Evolutionary conservation across 35 echinoderm and acorn worm species (phyloP).

Genomic region (Lytechinus pictus): DNA sequence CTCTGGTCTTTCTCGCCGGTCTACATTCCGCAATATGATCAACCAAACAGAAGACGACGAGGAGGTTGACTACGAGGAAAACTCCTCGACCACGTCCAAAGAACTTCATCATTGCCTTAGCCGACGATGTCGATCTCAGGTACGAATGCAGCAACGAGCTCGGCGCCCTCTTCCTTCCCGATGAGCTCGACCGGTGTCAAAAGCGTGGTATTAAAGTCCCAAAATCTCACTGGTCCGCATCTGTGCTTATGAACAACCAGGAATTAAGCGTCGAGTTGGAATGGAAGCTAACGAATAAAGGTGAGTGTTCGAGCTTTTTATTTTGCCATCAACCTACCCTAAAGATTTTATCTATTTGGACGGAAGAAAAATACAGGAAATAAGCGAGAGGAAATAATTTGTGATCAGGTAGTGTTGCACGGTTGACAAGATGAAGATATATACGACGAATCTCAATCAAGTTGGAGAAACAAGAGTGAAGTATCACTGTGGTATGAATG

Average conservation of each 20-base stretch:
- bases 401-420: background rate
- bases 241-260: background rate
- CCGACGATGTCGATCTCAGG: background rate
- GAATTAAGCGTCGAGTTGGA: background rate
- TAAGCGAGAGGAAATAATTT: background rate
- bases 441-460: background rate
- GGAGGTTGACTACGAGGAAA: background rate
- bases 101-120: slow-evolving; percentile 14
- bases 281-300: background rate
- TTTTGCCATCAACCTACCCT: background rate
- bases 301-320: background rate
- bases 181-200: background rate
- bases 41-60: slow-evolving; percentile 23
- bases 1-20: slow-evolving; percentile 27
- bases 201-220: background rate
- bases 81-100: background rate
- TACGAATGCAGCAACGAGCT: background rate
- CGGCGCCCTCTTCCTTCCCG: background rate
- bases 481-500: slow-evolving; percentile 2
- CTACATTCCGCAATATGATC: slow-evolving; percentile 36
- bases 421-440: background rate
- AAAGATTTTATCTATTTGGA: background rate
- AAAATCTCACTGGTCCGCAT: background rate
- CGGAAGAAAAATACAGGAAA: background rate
- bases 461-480: background rate